Evolutionary conservation across 2,797 vertebrate genomes (phyloP), one percentile per base, ranked within the genome.

Genomic region (Calcarius lapponicus): DNA sequence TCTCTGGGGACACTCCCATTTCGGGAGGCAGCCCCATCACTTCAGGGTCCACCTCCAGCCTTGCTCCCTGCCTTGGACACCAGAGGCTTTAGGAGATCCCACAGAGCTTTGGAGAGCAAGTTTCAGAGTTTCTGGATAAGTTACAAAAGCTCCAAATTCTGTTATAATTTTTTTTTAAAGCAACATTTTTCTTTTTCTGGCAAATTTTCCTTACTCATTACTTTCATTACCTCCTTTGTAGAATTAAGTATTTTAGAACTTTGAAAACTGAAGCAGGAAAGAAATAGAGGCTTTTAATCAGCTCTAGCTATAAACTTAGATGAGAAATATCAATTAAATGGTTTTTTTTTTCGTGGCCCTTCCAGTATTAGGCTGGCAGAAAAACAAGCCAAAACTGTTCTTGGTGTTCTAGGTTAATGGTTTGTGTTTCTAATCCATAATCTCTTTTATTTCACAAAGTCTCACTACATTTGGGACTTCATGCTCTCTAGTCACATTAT

Each of bases 241-340:
- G 24, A 89, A 69, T 29, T 21, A 73, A 78, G 5, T 70, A 38
- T 36, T 87, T 69, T 17, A 54, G 48, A 54, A 36, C 7, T 57
- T 60, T 26, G 57, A 71, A 88, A 93, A 80, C 13, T 36, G 76
- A 80, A 84, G 42, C n/a, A 74, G 73, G 56, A 84, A 53, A 62
- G 7, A 76, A 90, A 56, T 7, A 83, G 22, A 31, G 5, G 13
- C 17, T 31, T 88, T 88, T 74, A 48, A 51, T 26, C 0, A 0
- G 20, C 32, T 78, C 25, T 60, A 70, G 29, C 38, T 67, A 60
- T 40, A 64, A 54, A 53, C 5, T 24, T 60, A 21, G 17, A n/a
- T 19, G 26, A 75, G 32, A 81, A 85, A 57, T 53, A 71, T 16
- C 3, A 81, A 45, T 19, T 11, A 25, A 78, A 67, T 67, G 0